Base-by-base conservation (phyloP, 2,797 vertebrate genomes). In the Artibeus lituratus region DNA sequence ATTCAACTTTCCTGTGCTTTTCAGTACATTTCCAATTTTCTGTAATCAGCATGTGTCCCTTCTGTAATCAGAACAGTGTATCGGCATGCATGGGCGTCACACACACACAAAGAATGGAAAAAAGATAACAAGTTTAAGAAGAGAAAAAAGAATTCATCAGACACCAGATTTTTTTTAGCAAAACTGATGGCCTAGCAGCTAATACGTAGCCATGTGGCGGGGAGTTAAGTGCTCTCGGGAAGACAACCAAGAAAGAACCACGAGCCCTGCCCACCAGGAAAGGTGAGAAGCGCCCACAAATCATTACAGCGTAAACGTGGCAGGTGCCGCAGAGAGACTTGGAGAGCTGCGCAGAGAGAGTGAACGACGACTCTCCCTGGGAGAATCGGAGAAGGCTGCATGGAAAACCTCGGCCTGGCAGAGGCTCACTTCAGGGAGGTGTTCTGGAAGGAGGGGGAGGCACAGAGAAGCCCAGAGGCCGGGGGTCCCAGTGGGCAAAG, bases 1-100 rank as follows among this genome's bases (percentile, higher is more conserved):
- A 94, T 62, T 91, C 84, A 90, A 93, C 85, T 72, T 83, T 81
- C 51, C 12, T 76, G 14, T 35, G 37, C n/a, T 97, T 94, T 91
- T 69, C 19, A n/a, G 49, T 84, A 18, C 69, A 76, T 57, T 90
- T 92, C 47, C 72, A 81, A 69, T 53, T 84, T 95, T 51, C 57
- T 59, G 67, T 35, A 88, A 85, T 16, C 0, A 74, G 32, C 15
- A 78, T 22, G 18, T 26, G 51, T 77, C 92, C 47, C 32, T 88
- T 88, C 94, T 29, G 51, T 7, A 88, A 72, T 21, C 35, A 88
- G 39, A 83, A 47, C 89, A 76, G 32, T 67, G 32, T 57, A 18
- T 44, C 1, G 10, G 69, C 37, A 37, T 9, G 15, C 35, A 74
- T 16, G 29, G 3, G 12, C 49, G 53, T 2, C 37, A 72, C 22